Evolutionary conservation across 1,140 invertebrate species (phyloP).

Genomic region (Pseudomyrmex flavicornis): DNA sequence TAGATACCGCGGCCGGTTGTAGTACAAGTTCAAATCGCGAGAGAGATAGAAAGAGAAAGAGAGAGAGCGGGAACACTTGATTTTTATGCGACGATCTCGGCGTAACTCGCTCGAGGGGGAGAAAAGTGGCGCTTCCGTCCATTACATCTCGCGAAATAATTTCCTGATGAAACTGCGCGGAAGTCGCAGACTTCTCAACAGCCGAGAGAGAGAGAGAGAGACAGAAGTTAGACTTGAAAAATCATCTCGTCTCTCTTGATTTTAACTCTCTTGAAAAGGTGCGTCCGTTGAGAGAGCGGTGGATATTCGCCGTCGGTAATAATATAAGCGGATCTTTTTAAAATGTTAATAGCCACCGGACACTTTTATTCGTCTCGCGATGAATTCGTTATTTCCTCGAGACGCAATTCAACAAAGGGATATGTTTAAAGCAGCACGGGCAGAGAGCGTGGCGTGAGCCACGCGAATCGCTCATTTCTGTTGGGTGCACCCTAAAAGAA

Average conservation of each 20-base stretch:
- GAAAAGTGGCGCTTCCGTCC: background rate
- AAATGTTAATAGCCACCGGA: conserved; percentile 18
- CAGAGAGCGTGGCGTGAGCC: conserved; percentile 26
- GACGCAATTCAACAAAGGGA: conserved; percentile 11
- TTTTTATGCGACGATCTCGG: conserved; percentile 43
- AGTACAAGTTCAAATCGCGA: conserved; percentile 52
- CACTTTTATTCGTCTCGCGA: conserved; percentile 35
- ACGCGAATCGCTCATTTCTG: conserved; percentile 55
- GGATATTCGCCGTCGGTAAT: background rate
- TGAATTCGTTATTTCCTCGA: conserved; percentile 38
- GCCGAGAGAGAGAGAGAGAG: no score
- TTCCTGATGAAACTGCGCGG: background rate
- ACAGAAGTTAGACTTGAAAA: background rate
- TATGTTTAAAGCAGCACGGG: conserved; percentile 33
- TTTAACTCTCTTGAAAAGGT: background rate
- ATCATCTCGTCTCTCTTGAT: background rate
- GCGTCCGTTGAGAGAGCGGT: background rate
- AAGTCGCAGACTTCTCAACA: conserved; percentile 9
- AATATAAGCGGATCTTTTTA: conserved; percentile 10
- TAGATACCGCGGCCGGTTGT: conserved; percentile 36
- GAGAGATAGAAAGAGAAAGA: no score
- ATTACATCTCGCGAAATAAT: conserved; percentile 35
- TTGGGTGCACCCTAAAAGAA: conserved; percentile 40
- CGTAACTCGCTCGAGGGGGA: background rate
- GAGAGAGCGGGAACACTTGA: background rate